phyloP scores from a whole-genome alignment of 1,140 invertebrate species.

The Melitaea cinxia region DNA sequence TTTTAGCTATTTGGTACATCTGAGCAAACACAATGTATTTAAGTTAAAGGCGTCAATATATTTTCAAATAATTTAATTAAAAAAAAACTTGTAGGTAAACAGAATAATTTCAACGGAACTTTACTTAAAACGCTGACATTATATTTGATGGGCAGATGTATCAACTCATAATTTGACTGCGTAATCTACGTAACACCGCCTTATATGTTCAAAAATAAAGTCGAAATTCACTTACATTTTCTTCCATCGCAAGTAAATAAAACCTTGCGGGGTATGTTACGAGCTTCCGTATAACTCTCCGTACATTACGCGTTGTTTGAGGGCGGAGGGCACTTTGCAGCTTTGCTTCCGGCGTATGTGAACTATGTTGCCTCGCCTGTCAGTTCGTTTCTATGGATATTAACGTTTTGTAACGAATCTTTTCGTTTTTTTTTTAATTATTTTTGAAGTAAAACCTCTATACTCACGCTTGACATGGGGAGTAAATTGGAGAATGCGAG shows the following conservation, averaged over 20 bases:
- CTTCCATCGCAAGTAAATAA: not conserved
- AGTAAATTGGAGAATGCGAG: no score
- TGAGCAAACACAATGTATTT: no score
- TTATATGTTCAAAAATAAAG: constrained; percentile 5
- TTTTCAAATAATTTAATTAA: no score
- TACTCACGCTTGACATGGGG: no score
- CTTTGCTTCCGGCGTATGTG: constrained; percentile 69
- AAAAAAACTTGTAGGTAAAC: constrained; percentile 30
- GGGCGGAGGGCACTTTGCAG: constrained; percentile 58
- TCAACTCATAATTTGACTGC: not conserved
- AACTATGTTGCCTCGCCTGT: constrained; percentile 59
- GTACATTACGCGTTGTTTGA: constrained; percentile 42
- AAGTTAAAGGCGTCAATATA: no score
- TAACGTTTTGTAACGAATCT: constrained; percentile 25
- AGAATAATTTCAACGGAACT: constrained; percentile 48
- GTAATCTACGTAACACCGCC: not conserved
- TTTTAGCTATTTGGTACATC: no score
- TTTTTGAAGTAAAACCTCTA: no score
- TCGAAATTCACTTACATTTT: constrained; percentile 8
- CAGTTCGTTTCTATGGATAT: constrained; percentile 50
- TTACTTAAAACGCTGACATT: constrained; percentile 53
- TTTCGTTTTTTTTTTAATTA: not conserved
- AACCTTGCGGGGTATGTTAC: constrained; percentile 28
- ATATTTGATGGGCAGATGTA: constrained; percentile 42
- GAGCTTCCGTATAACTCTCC: constrained; percentile 39